A percentile compares a stretch with the other conserved stretches of the same genome.
phyloP scores from a whole-genome alignment of 2,888 invertebrate species.

The Calephelis perditalis region DNA sequence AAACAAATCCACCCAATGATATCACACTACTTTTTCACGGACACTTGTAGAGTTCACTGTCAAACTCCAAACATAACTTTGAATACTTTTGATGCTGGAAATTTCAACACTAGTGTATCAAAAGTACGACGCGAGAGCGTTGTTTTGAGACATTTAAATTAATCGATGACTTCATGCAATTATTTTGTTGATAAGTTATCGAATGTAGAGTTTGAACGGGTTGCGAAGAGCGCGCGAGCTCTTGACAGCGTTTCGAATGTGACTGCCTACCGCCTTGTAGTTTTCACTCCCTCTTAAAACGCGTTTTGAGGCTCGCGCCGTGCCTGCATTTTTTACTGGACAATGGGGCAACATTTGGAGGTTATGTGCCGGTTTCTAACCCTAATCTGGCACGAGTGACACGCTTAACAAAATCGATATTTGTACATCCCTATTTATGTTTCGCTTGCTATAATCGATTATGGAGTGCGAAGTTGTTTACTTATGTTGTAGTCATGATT shows the following conservation, averaged over 20 bases:
- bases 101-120: neutral
- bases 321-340: conserved; percentile 67
- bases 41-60: conserved; percentile 65
- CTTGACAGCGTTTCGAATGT: conserved; percentile 47
- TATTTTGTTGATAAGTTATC: conserved; percentile 70
- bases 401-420: conserved; percentile 15
- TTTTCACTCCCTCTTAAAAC: conserved; percentile 10
- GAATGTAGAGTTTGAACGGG: conserved; percentile 37
- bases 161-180: conserved; percentile 74
- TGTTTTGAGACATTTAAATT: conserved; percentile 48
- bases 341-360: conserved; percentile 61
- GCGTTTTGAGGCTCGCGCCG: conserved; percentile 36
- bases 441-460: conserved; percentile 15
- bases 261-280: conserved; percentile 42
- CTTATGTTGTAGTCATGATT: conserved; percentile 44
- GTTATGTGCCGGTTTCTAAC: conserved; percentile 49
- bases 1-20: conserved; percentile 53
- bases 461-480: conserved; percentile 24
- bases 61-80: conserved; percentile 44
- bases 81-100: conserved; percentile 29
- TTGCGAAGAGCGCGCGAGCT: conserved; percentile 45
- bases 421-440: conserved; percentile 9
- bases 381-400: conserved; percentile 17
- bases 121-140: conserved; percentile 15
- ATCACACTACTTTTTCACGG: conserved; percentile 67